Base-by-base conservation (phyloP, 2,113 vertebrate genomes). In the Chlorodrepanis virens region DNA sequence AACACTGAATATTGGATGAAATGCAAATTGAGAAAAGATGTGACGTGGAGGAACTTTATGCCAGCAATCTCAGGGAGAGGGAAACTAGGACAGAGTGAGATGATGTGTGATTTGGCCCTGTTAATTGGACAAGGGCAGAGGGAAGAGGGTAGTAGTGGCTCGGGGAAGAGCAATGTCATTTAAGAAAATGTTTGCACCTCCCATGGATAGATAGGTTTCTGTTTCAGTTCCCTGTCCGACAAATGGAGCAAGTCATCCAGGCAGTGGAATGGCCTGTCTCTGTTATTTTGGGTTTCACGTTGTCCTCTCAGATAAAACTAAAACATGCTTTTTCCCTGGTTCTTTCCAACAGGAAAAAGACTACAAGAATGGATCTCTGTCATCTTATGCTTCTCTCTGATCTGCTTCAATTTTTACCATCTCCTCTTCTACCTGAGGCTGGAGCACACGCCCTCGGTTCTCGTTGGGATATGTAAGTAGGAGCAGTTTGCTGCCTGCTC, bases 291-390 rank as follows among this genome's bases (percentile, higher is more conserved):
- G 69, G 12, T 42, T 92, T 88, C 65, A 71, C 35, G 88, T 65
- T 78, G 80, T 78, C 69, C 33, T 70, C 68, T 78, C n/a, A 23
- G 29, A 60, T 87, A 54, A 90, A 96, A 92, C 59, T 94, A 92
- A 94, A 95, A 39, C 22, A 5, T 42, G 29, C 3, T 76, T 49
- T 89, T 78, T 63, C 33, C 19, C 9, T 8, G 17, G 12, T 75
- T 20, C 22, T 21, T 24, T 65, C 80, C 77, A 52, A 14, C 96
- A 99, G 99, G 99, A 91, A 99, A 99, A 97, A 97, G 99, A 80
- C 97, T 99, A 92, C 99, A 99, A 94, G 99, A 99, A 97, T 99
- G 98, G 99, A 98, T 99, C 54, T 98, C 98, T 56, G 99, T 99
- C 75, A 33, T 99, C 95, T 96, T 99, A 50, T 99, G 99, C 98